Percentiles rank a stretch among this genome's conserved stretches.
Conservation (phyloP, 2,797 vertebrate genomes). For the Cuniculus paca region DNA sequence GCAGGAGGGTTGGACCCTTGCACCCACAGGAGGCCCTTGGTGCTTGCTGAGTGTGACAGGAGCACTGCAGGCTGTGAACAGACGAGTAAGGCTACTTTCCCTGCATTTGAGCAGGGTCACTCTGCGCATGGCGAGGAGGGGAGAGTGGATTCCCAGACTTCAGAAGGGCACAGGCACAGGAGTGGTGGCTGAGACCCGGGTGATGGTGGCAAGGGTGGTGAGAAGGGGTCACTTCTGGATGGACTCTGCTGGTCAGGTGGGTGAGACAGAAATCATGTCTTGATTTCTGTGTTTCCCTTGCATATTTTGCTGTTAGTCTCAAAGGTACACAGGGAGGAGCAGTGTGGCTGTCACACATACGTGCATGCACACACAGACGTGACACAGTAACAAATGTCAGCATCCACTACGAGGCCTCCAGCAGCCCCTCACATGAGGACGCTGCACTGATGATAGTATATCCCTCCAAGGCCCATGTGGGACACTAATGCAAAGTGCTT, state of each 20-base stretch:
- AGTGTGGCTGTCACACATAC: no score
- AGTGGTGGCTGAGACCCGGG: not conserved
- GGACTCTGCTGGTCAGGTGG: not conserved
- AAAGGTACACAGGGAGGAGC: not conserved
- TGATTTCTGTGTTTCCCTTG: not conserved
- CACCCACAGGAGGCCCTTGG: not conserved
- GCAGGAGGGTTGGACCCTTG: not conserved
- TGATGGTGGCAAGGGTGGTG: not conserved
- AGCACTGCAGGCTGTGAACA: not conserved
- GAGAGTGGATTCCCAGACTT: not conserved
- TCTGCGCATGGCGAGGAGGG: not conserved
- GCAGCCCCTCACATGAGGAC: not conserved
- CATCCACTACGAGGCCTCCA: not conserved
- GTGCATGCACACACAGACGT: not conserved
- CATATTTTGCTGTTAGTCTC: not conserved
- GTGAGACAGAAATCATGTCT: not conserved
- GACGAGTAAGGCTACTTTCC: not conserved
- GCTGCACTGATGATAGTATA: not conserved
- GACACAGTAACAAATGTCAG: not conserved
- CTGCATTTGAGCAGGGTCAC: not conserved
- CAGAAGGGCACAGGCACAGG: not conserved
- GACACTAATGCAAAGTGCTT: not conserved
- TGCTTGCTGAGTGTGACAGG: not conserved
- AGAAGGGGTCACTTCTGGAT: not conserved
- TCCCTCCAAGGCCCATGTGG: not conserved